Evolutionary conservation across 2,888 invertebrate species (phyloP).

Genomic region (Clanis bilineata): DNA sequence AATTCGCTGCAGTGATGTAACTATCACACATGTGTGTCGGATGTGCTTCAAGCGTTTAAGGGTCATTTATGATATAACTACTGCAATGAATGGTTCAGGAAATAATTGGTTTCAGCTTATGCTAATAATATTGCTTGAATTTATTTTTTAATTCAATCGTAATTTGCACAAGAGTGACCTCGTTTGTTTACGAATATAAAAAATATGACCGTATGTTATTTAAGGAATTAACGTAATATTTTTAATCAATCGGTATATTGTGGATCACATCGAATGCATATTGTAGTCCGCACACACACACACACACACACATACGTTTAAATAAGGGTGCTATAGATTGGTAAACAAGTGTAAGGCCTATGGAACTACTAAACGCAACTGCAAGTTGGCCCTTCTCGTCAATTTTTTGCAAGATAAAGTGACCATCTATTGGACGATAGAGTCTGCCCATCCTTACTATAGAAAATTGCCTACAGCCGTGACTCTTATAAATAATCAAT

Average conservation of each 20-base stretch:
- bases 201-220: too few species aligned
- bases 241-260: background rate
- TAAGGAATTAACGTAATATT: too few species aligned
- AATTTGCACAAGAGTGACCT: background rate
- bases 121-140: background rate
- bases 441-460: too few species aligned
- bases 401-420: too few species aligned
- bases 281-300: too few species aligned
- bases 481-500: too few species aligned
- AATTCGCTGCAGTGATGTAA: background rate
- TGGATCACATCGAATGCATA: background rate
- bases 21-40: background rate
- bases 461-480: background rate
- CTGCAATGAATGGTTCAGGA: background rate
- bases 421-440: too few species aligned
- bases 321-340: background rate
- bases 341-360: background rate
- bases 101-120: background rate
- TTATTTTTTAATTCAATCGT: background rate
- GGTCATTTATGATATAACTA: background rate
- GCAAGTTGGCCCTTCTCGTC: too few species aligned
- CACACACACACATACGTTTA: background rate
- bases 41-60: background rate
- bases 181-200: too few species aligned
- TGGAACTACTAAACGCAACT: too few species aligned